Conservation (phyloP, 2,797 vertebrate genomes). For the Eulemur albifrons region DNA sequence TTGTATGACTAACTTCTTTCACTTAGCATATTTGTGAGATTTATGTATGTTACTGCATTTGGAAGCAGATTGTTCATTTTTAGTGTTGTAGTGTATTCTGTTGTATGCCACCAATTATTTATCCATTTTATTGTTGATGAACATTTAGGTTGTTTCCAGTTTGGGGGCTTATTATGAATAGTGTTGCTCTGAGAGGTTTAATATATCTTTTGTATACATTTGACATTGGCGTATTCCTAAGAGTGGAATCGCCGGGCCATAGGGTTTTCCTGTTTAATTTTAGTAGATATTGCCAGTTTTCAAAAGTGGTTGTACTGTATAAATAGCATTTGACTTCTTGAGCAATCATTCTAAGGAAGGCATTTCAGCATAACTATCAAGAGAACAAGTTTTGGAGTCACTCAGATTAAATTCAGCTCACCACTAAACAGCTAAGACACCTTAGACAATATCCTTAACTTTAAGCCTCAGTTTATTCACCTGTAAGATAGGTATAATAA, state of each 20-base stretch:
- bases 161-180: not conserved
- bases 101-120: not conserved
- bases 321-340: not conserved
- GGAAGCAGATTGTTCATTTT: not conserved
- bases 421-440: not conserved
- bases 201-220: not conserved
- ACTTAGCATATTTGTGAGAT: not conserved
- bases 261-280: not conserved
- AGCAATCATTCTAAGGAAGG: not conserved
- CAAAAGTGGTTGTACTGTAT: not conserved
- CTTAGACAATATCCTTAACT: not conserved
- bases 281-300: not conserved
- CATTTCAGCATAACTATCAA: not conserved
- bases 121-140: not conserved
- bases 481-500: slow-evolving; percentile 31
- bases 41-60: not conserved
- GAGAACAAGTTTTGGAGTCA: not conserved
- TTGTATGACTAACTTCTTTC: not conserved
- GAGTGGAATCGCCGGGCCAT: not conserved
- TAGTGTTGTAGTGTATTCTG: not conserved
- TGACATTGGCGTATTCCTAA: not conserved
- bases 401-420: not conserved
- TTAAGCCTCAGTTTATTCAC: slow-evolving; percentile 26
- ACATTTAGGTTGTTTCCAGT: not conserved
- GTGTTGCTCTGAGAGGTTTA: not conserved